These are phyloP conservation scores for Manduca sexta DNA, from an alignment of 1,140 invertebrate genomes.

Conservation along the genomic window DNA sequence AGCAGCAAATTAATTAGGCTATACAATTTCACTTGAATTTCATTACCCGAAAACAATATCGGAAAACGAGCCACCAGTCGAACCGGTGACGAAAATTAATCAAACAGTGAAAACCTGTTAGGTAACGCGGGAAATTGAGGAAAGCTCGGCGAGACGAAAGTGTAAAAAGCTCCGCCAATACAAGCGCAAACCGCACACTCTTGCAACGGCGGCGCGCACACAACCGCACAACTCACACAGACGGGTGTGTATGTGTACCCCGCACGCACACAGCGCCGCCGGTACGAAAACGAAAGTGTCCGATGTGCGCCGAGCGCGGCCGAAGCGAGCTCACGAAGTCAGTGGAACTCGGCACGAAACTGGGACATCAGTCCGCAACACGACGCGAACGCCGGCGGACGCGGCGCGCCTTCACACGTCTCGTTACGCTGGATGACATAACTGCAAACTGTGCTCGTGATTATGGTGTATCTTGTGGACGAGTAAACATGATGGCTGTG, in stretches of 20 bases:
- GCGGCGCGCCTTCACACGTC: slow-evolving; percentile 42
- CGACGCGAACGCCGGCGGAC: slow-evolving; percentile 58
- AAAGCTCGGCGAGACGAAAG: slow-evolving; percentile 64
- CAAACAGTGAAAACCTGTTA: slow-evolving; percentile 51
- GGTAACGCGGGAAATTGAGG: slow-evolving; percentile 62
- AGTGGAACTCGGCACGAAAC: slow-evolving; percentile 69
- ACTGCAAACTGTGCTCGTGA: slow-evolving; percentile 45
- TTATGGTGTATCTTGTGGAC: slow-evolving; percentile 56
- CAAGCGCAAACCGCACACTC: slow-evolving; percentile 34
- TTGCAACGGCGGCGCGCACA: slow-evolving; percentile 29
- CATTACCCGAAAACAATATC: slow-evolving; percentile 14
- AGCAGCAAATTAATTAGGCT: slow-evolving; percentile 3
- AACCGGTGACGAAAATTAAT: slow-evolving; percentile 33
- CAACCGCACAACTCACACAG: slow-evolving; percentile 21
- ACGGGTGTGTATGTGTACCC: slow-evolving; percentile 25
- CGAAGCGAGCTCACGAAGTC: slow-evolving; percentile 68
- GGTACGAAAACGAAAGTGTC: slow-evolving; percentile 70
- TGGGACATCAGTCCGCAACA: slow-evolving; percentile 66
- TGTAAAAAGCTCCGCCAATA: slow-evolving; percentile 58
- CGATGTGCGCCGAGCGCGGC: slow-evolving; percentile 55
- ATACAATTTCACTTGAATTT: slow-evolving; percentile 21
- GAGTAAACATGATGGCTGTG: slow-evolving; percentile 61
- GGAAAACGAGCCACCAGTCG: slow-evolving; percentile 8
- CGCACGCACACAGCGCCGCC: slow-evolving; percentile 33
- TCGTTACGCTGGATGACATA: slow-evolving; percentile 63